Percentiles rank a stretch among this genome's conserved stretches.
Conservation (phyloP, 2,113 vertebrate species). For the Larimichthys polyactis region DNA sequence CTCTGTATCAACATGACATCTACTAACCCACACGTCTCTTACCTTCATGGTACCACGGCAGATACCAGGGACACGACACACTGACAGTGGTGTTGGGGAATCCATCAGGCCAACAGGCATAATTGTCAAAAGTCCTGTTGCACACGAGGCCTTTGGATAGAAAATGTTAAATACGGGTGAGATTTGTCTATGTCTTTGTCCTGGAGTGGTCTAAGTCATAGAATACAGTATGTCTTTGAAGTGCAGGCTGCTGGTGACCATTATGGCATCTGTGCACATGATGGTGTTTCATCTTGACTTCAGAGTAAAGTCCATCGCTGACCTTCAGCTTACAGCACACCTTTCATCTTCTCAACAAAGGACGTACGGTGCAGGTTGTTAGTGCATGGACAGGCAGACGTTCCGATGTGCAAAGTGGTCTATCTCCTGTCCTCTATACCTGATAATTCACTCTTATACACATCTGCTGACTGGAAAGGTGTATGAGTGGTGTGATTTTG, state of each 20-base stretch:
- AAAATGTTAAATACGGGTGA: conserved; percentile 10
- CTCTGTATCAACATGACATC: background rate
- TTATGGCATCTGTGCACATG: background rate
- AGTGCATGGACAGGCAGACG: background rate
- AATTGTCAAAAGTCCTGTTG: conserved; percentile 91
- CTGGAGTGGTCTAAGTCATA: background rate
- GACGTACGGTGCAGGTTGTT: background rate
- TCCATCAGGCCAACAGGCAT: conserved; percentile 94
- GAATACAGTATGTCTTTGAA: conserved; percentile 36
- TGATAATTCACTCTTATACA: background rate
- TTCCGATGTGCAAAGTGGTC: background rate
- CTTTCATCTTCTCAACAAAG: conserved; percentile 41
- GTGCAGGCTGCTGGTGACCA: conserved; percentile 15
- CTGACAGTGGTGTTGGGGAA: conserved; percentile 91
- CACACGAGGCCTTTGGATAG: conserved; percentile 88
- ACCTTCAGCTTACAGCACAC: background rate
- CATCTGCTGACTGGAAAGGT: conserved; percentile 9
- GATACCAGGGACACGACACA: conserved; percentile 94
- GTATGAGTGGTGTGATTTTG: conserved; percentile 30
- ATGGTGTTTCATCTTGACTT: conserved; percentile 55
- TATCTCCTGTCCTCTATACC: background rate
- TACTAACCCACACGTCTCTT: conserved; percentile 19
- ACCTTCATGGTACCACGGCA: conserved; percentile 92
- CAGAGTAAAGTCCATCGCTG: background rate
- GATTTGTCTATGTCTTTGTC: background rate